These are phyloP conservation scores for Neogobius melanostomus DNA, from an alignment of 2,113 vertebrate species.

Conservation along the genomic window DNA sequence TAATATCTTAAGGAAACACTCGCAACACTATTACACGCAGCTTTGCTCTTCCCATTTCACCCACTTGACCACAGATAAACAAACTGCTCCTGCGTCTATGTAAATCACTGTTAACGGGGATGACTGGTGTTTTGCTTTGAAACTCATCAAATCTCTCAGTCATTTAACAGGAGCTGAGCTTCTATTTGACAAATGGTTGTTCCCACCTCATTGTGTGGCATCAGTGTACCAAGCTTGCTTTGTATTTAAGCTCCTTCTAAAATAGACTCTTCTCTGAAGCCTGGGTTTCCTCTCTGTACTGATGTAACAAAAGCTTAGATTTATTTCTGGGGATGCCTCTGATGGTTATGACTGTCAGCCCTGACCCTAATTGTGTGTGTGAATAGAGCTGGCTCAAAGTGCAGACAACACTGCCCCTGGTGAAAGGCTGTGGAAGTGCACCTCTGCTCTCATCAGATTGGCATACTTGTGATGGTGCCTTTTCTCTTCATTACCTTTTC, in stretches of 20 bases:
- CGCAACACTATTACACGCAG: slow-evolving; percentile 43
- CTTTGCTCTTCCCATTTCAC: slow-evolving; percentile 48
- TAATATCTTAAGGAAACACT: slow-evolving; percentile 40
- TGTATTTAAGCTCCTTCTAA: slow-evolving; percentile 39
- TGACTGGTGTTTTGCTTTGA: slow-evolving; percentile 36
- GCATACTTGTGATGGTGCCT: slow-evolving; percentile 45
- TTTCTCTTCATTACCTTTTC: slow-evolving; percentile 64
- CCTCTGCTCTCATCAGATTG: slow-evolving; percentile 48
- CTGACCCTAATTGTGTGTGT: slow-evolving; percentile 54
- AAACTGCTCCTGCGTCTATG: slow-evolving; percentile 48
- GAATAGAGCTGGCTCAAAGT: slow-evolving; percentile 40
- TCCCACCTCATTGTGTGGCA: slow-evolving; percentile 46
- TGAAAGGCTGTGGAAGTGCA: slow-evolving; percentile 68
- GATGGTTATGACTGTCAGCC: slow-evolving; percentile 44
- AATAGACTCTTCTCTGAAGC: slow-evolving; percentile 35
- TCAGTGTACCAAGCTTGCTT: slow-evolving; percentile 35
- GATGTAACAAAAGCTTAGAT: slow-evolving; percentile 45
- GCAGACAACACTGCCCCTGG: slow-evolving; percentile 71
- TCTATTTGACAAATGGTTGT: slow-evolving; percentile 40
- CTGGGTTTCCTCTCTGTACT: slow-evolving; percentile 32
- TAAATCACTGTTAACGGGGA: slow-evolving; percentile 54
- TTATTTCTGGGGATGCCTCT: slow-evolving; percentile 55
- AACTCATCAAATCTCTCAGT: slow-evolving; percentile 37
- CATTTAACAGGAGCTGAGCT: slow-evolving; percentile 36
- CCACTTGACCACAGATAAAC: slow-evolving; percentile 50